A percentile compares a stretch with the other conserved stretches of the same genome.
phyloP scores from a whole-genome alignment of 2,797 vertebrate species.

The Lepilemur septentrionalis region DNA sequence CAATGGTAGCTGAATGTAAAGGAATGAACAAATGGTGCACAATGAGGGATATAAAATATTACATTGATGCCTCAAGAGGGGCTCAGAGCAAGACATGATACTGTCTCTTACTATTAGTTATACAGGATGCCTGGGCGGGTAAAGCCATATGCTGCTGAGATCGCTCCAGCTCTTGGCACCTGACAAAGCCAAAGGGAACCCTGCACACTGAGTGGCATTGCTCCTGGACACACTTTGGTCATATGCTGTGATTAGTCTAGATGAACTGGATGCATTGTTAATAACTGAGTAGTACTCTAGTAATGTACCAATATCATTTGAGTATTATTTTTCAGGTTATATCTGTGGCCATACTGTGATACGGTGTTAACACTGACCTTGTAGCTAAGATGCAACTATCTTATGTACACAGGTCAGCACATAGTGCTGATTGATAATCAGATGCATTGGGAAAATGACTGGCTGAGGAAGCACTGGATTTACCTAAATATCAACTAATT shows the following conservation, averaged over 20 bases:
- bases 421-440: neutral
- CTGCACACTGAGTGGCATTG: accelerated
- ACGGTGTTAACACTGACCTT: neutral
- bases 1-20: neutral
- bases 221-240: neutral
- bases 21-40: neutral
- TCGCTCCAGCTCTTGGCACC: neutral
- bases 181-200: neutral
- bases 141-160: neutral
- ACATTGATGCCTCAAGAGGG: neutral
- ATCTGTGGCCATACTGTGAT: neutral
- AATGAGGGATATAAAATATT: neutral
- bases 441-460: neutral
- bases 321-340: neutral
- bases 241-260: neutral
- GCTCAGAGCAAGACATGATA: neutral
- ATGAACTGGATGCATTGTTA: neutral
- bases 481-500: neutral
- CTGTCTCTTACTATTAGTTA: neutral
- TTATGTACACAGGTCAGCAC: neutral
- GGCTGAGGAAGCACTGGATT: neutral
- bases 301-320: neutral
- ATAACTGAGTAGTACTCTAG: neutral
- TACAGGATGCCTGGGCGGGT: neutral
- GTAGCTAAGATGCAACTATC: neutral